Conservation (phyloP, 2,888 invertebrate species). For the Anthophora plumipes region DNA sequence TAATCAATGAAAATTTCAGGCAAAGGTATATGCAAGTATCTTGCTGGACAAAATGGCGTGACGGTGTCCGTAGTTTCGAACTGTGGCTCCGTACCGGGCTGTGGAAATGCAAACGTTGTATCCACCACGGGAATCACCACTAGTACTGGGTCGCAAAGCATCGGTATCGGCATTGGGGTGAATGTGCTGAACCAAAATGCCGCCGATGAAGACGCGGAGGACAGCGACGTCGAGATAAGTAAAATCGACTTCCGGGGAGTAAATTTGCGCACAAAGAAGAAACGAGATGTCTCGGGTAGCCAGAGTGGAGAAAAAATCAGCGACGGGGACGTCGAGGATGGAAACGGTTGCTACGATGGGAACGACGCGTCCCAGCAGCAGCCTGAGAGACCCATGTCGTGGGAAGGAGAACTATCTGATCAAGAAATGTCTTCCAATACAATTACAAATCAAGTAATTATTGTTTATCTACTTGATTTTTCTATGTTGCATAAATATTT, state of each 20-base stretch:
- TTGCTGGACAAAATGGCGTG: conserved; percentile 84
- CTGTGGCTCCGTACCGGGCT: conserved; percentile 77
- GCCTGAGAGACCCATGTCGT: conserved; percentile 94
- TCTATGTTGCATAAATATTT: not conserved
- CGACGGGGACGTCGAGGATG: conserved; percentile 72
- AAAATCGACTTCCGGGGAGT: conserved; percentile 91
- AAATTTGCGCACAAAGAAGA: conserved; percentile 89
- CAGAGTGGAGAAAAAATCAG: conserved; percentile 78
- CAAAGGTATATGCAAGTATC: conserved; percentile 82
- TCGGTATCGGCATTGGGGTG: conserved; percentile 68
- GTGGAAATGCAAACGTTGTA: conserved; percentile 62
- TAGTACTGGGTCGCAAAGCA: conserved; percentile 59
- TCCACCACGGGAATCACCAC: conserved; percentile 55
- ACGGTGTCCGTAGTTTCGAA: conserved; percentile 87
- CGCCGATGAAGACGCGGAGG: conserved; percentile 84
- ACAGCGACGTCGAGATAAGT: conserved; percentile 93
- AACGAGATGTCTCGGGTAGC: conserved; percentile 86
- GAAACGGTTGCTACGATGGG: conserved; percentile 74
- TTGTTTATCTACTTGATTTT: not conserved
- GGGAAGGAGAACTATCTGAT: conserved; percentile 97
- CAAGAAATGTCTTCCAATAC: conserved; percentile 88
- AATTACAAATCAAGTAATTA: conserved; percentile 80
- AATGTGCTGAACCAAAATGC: conserved; percentile 66
- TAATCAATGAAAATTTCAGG: conserved; percentile 66
- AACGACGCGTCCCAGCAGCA: conserved; percentile 85